Base-by-base conservation (phyloP, 2,888 invertebrate genomes). In the Drosophila demipolita region DNA sequence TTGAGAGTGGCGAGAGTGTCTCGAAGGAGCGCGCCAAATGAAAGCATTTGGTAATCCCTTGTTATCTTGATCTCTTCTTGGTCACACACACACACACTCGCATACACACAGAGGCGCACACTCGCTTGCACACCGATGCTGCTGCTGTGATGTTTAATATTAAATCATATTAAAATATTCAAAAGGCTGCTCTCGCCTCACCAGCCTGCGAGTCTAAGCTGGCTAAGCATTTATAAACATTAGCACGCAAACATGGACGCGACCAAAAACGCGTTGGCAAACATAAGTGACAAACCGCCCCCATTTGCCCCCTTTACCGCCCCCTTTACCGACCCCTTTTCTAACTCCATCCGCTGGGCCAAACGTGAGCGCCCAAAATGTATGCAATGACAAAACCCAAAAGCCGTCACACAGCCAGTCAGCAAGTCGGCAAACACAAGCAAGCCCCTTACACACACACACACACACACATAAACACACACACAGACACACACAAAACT, bases 131-230 rank as follows among this genome's bases (percentile, higher is more conserved):
- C 60, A 66, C 55, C 58, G 26, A 17, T 68, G 38, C 62, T 67
- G 61, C 62, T 67, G 61, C 23, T 23, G 23, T 75, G 81, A 79
- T 87, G 84, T 81, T 84, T 90, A 81, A 82, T 84, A 90, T 87
- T 90, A 91, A 91, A 91, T 91, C 87, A 91, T 91, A 91, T 91
- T 91, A 91, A 91, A 91, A 91, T 91, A 91, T 91, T 91, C 90
- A 91, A 90, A 85, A 87, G 81, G 67, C 82, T 83, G 82, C 78
- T 73, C 58, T 38, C 17, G 17, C 8, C 73, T 64, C 72, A 59
- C 73, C 58, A 55, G 38, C 29, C 52, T 62, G 50, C 57, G 42
- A 78, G 70, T 75, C 80, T 82, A 73, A 82, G 79, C 82, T 79
- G 73, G 78, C 82, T 73, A 78, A 85, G 89, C 89, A 91, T 91